Percentiles rank a stretch among this genome's conserved stretches.
Evolutionary conservation across 64 coral and sea anemone genomes (phyloP).

Genomic region (Montipora cactus): DNA sequence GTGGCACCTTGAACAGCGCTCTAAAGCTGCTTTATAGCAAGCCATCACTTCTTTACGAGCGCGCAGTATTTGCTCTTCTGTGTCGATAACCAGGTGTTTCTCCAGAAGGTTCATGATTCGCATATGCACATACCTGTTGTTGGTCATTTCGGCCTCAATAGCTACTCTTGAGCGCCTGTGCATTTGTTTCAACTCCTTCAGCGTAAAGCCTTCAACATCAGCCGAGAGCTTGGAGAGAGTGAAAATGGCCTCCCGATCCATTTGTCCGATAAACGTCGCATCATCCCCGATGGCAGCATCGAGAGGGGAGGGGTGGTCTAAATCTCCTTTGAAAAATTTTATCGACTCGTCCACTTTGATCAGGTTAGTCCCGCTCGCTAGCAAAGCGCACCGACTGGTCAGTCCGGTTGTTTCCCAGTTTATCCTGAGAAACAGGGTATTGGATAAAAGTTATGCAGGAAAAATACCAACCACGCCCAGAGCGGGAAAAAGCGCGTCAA

Average conservation of each 20-base stretch:
- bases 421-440: conserved; percentile 45
- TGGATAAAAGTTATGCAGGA: not conserved
- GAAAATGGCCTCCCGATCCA: conserved; percentile 69
- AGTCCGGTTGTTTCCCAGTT: conserved; percentile 54
- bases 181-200: conserved; percentile 74
- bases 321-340: not conserved
- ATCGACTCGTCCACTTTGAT: conserved; percentile 53
- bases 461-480: not conserved
- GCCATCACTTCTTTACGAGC: conserved; percentile 44
- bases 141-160: conserved; percentile 85
- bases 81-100: conserved; percentile 46
- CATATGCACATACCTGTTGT: conserved; percentile 84
- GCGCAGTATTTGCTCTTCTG: conserved; percentile 9
- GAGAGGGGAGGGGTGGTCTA: not conserved
- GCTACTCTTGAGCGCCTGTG: conserved; percentile 82
- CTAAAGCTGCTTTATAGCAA: conserved; percentile 62
- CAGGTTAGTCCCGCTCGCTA: conserved; percentile 49
- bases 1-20: conserved; percentile 51
- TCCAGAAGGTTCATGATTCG: conserved; percentile 78
- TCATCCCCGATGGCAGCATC: conserved; percentile 17
- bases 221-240: conserved; percentile 58
- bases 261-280: conserved; percentile 64
- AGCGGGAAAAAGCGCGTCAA: not conserved
- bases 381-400: conserved; percentile 22
- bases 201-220: conserved; percentile 76